Evolutionary conservation across 2,113 vertebrate species (phyloP).

Genomic region (Tetrao urogallus): DNA sequence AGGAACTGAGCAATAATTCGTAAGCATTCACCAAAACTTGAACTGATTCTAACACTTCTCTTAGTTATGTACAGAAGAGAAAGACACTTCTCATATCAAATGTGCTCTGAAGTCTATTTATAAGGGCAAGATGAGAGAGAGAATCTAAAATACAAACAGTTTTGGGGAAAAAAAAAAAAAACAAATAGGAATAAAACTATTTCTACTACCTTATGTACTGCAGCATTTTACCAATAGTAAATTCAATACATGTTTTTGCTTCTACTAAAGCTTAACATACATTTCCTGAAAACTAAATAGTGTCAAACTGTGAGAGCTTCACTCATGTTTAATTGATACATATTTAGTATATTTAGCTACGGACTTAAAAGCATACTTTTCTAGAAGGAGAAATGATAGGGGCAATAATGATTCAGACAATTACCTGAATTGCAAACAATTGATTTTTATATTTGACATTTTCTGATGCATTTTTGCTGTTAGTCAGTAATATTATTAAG

Average conservation of each 20-base stretch:
- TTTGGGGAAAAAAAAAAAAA: not conserved
- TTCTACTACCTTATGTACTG: not conserved
- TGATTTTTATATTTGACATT: not conserved
- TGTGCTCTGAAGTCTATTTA: not conserved
- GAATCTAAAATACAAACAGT: not conserved
- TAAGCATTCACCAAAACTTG: not conserved
- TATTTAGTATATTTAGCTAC: not conserved
- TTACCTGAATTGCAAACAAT: not conserved
- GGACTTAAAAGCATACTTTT: not conserved
- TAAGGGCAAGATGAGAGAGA: not conserved
- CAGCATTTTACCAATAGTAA: not conserved
- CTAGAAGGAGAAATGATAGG: not conserved
- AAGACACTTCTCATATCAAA: not conserved
- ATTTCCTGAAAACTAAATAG: not conserved
- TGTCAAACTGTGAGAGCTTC: not conserved
- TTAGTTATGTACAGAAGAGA: not conserved
- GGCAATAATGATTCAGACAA: not conserved
- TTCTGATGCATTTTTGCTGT: not conserved
- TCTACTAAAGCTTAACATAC: not conserved
- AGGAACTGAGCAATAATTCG: not conserved
- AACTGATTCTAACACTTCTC: constrained; percentile 23
- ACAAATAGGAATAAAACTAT: not conserved
- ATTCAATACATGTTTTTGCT: not conserved
- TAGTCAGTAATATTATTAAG: not conserved
- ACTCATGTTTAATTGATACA: not conserved